phyloP scores from a whole-genome alignment of 2,888 invertebrate species.

The Ichneumoninae sp. region DNA sequence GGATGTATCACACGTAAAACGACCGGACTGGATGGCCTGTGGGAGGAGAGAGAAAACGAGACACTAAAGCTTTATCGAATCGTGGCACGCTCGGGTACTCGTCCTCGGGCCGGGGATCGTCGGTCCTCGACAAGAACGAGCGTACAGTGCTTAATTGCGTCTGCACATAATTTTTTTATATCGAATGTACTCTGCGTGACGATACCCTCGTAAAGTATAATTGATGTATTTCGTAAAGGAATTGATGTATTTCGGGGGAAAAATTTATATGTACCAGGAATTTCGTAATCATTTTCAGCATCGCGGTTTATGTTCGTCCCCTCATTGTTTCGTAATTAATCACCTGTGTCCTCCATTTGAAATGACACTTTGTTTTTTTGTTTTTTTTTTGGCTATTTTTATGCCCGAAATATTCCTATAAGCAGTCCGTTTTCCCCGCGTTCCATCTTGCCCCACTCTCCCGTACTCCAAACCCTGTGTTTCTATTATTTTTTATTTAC shows the following conservation, averaged over 20 bases:
- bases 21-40: neutral
- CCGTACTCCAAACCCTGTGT: no score
- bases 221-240: no score
- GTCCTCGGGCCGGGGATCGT: neutral
- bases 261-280: neutral
- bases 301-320: neutral
- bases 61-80: slow-evolving; percentile 35
- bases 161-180: neutral
- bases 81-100: slow-evolving; percentile 20
- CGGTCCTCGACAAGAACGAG: slow-evolving; percentile 3
- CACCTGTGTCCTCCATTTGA: no score
- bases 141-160: neutral
- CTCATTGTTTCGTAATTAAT: no score
- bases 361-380: no score
- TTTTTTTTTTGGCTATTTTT: no score
- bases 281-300: neutral
- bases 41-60: slow-evolving; percentile 11
- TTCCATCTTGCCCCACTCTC: no score
- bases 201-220: slow-evolving; percentile 10
- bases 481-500: no score
- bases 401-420: no score
- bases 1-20: neutral
- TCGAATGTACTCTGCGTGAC: slow-evolving; percentile 3
- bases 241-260: neutral
- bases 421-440: no score